Conservation (phyloP, 2,113 vertebrate species). For the Phasianus colchicus region DNA sequence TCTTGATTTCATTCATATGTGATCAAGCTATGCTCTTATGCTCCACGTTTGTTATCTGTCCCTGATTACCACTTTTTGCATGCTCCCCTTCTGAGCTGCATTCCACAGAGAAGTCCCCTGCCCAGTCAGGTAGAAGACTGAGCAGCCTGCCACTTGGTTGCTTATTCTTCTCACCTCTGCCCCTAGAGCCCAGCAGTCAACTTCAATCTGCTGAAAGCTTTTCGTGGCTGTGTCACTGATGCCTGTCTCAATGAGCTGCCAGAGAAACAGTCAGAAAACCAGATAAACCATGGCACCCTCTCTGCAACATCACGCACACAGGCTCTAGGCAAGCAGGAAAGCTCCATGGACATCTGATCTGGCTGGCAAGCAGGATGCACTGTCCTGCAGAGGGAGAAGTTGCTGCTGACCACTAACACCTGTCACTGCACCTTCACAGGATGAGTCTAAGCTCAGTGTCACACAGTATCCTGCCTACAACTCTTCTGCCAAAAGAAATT, state of each 20-base stretch:
- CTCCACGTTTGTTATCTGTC: not conserved
- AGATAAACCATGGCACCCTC: not conserved
- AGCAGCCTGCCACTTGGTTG: not conserved
- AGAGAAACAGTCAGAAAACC: not conserved
- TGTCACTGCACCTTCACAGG: not conserved
- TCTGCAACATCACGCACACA: not conserved
- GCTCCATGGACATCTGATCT: not conserved
- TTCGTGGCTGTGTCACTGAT: not conserved
- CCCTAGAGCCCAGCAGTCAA: not conserved
- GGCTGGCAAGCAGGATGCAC: not conserved
- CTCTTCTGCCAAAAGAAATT: not conserved
- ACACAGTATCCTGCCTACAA: not conserved
- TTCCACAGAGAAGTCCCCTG: not conserved
- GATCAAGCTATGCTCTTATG: not conserved
- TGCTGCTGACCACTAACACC: not conserved
- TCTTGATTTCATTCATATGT: not conserved
- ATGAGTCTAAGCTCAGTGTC: not conserved
- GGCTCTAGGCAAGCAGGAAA: not conserved
- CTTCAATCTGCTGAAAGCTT: constrained; percentile 12
- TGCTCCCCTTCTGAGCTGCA: not conserved
- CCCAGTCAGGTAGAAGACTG: not conserved
- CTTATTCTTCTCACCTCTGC: not conserved
- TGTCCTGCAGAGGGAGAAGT: not conserved
- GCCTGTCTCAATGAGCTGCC: not conserved
- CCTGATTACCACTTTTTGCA: not conserved